These are phyloP conservation scores for Pomacea maculata DNA, from an alignment of 1,140 invertebrate species.

Conservation along the genomic window DNA sequence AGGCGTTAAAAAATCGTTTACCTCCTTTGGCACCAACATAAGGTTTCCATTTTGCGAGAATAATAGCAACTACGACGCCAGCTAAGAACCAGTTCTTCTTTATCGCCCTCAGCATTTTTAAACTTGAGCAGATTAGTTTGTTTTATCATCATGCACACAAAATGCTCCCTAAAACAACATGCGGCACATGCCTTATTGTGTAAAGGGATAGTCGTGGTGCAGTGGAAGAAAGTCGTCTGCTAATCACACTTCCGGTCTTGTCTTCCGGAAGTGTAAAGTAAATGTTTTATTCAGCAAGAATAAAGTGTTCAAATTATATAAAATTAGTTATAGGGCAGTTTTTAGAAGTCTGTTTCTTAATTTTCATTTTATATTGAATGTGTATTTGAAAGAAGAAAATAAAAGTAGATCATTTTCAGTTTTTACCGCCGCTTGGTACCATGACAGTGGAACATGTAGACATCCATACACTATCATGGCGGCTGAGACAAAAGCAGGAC, in stretches of 20 bases:
- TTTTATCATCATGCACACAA: neutral
- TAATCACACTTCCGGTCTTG: too few relatives aligned
- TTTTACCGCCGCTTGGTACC: slow-evolving; percentile 2
- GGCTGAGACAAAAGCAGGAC: slow-evolving; percentile 47
- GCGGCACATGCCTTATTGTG: too few relatives aligned
- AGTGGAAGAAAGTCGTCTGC: too few relatives aligned
- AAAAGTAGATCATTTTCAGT: slow-evolving; percentile 14
- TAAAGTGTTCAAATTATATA: too few relatives aligned
- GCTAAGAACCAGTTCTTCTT: slow-evolving; percentile 50
- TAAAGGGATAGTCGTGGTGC: too few relatives aligned
- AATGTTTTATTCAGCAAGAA: too few relatives aligned
- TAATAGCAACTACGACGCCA: slow-evolving; percentile 50
- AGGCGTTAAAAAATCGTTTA: slow-evolving; percentile 10
- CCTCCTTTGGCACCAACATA: slow-evolving; percentile 53
- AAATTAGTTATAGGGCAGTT: too few relatives aligned
- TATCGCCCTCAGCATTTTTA: neutral
- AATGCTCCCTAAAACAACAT: too few relatives aligned
- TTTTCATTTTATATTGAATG: too few relatives aligned
- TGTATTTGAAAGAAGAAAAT: too few relatives aligned
- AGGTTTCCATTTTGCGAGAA: slow-evolving; percentile 43
- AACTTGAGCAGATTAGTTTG: slow-evolving; percentile 13
- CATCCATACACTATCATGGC: slow-evolving; percentile 35
- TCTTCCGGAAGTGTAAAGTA: too few relatives aligned
- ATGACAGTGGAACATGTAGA: neutral
- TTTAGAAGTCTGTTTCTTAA: too few relatives aligned